Percentiles rank a stretch among this genome's conserved stretches.
phyloP scores from a whole-genome alignment of 2,113 vertebrate genomes.

The Struthidea cinerea region DNA sequence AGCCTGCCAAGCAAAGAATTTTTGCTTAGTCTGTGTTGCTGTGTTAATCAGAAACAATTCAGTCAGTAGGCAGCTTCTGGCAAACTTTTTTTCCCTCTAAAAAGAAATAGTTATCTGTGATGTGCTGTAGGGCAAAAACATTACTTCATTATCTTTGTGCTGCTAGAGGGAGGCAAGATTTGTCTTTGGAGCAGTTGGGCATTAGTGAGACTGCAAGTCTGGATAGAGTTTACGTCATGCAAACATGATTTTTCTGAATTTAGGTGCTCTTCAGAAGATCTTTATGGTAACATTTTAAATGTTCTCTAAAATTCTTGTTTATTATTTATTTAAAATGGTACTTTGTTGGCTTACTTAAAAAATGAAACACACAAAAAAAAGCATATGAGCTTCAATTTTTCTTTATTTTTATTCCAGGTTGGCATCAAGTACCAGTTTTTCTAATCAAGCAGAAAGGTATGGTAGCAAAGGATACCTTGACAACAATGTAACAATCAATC shows the following conservation, averaged over 20 bases:
- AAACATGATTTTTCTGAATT: background rate
- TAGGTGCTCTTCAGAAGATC: background rate
- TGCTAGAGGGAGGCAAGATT: background rate
- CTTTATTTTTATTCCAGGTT: slow-evolving; percentile 74
- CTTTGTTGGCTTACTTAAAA: background rate
- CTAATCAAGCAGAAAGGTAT: slow-evolving; percentile 98
- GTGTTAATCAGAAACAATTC: background rate
- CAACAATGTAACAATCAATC: background rate
- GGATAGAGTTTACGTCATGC: background rate
- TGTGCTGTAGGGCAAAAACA: background rate
- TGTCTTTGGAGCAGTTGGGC: background rate
- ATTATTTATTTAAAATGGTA: background rate
- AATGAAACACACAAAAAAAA: background rate
- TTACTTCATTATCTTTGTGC: background rate
- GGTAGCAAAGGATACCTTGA: background rate
- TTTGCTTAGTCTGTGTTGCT: background rate
- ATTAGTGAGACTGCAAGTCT: background rate
- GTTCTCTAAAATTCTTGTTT: background rate
- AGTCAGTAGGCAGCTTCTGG: background rate
- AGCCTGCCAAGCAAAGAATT: background rate
- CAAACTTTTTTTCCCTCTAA: background rate
- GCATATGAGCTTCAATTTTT: background rate
- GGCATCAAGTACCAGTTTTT: slow-evolving; percentile 92
- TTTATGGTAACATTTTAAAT: background rate
- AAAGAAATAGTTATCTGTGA: background rate